Base-by-base conservation (phyloP, 2,888 invertebrate genomes). In the Lucinisca nassula region DNA sequence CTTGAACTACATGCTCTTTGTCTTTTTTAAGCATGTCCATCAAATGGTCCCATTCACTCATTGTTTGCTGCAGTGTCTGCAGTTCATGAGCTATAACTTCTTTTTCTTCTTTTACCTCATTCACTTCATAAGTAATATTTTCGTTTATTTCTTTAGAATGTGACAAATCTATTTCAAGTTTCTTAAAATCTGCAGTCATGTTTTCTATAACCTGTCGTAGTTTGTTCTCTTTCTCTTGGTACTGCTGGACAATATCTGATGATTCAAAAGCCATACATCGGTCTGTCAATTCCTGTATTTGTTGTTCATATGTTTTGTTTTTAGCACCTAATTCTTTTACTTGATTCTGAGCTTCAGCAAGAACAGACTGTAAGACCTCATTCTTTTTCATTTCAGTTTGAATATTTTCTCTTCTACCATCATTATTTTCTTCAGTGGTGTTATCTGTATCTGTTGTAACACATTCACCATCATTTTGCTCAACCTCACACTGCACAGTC, bases 21-120 rank as follows among this genome's bases (percentile, higher is more conserved):
- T 95, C 95, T 58, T 91, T 90, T 79, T 94, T 93, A 79, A 95
- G 82, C 92, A 95, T 94, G 12, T 91, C 86, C 93, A 95, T 95
- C 85, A 95, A 87, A 73, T 90, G 90, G 72, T 95, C 95, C 95
- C 95, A 96, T 85, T 96, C 95, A 32, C 88, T 88, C 82, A 93
- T 77, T 75, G 92, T 91, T 30, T 92, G 92, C 51, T 93, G 85
- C 85, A 91, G 82, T 45, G 73, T 82, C n/a, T 90, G 83, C 17
- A 92, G 51, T 70, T 93, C 92, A 37, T 76, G 77, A 27, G 84
- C 78, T 32, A 89, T 49, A 24, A 90, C 89, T 55, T 93, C 93
- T 38, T 92, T 93, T 61, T 94, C 94, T 74, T 92, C 93, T 76
- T 91, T 91, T 21, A 93, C 72, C 77, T 93, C 93, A 84, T 90